Evolutionary conservation across 2,113 vertebrate species (phyloP), one percentile per base, ranked within the genome.

Genomic region (Mustela nigripes): DNA sequence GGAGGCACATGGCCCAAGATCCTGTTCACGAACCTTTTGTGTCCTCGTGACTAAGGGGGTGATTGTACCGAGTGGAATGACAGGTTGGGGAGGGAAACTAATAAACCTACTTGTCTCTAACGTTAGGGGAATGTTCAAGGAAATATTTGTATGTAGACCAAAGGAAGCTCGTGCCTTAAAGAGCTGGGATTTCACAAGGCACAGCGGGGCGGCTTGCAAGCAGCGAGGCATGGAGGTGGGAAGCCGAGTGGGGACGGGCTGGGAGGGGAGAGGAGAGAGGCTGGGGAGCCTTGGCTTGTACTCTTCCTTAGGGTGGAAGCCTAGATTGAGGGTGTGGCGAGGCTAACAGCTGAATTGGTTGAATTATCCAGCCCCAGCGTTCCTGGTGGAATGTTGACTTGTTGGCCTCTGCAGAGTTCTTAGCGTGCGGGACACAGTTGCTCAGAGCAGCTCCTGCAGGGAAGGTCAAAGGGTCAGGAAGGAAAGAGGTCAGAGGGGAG

Each of bases 291-390:
- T 74, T 36, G 63, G 69, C 21, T 81, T 87, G 5, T 36, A 26
- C 15, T 76, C 50, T 80, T 39, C 58, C 80, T 8, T 31, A 42
- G 97, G 94, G 56, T 36, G n/a, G 74, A 92, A 95, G 94, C 95
- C 89, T 80, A 45, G 90, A 56, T 2, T 0, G 1, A 50, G 83
- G 95, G 97, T 12, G 92, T 88, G 92, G 74, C 28, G 7, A 39
- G 56, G 78, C 31, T 45, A 96, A 94, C 97, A 98, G 98, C 97
- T 98, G 97, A 92, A 63, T 28, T n/a, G 71, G 63, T 67, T 58
- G 93, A 63, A 63, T 22, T 42, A 2, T 39, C 45, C 62, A 62
- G 60, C 60, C 91, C 85, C 21, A 76, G 10, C 0, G 71, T 28
- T 73, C 7, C 45, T 18, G 65, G 62, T 90, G 93, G 97, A 95